Conservation (phyloP, 2,113 vertebrate species). For the Syrrhaptes paradoxus region DNA sequence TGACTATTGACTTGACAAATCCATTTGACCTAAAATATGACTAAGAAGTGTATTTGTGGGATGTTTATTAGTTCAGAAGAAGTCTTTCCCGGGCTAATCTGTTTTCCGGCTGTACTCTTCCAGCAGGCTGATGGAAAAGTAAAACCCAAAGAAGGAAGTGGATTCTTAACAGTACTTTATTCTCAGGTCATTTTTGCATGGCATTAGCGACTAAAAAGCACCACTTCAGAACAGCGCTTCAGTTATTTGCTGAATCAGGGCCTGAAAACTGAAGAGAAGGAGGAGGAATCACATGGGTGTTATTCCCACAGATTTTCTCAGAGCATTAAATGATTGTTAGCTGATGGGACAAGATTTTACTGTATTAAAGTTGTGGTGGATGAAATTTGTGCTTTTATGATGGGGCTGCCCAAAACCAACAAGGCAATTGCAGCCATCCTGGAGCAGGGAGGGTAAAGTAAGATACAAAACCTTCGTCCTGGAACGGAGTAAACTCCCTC, state of each 20-base stretch:
- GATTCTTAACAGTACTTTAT: conserved; percentile 16
- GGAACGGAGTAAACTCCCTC: background rate
- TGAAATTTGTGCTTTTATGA: background rate
- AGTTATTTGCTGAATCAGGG: conserved; percentile 41
- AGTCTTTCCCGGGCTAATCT: background rate
- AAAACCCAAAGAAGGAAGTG: conserved; percentile 18
- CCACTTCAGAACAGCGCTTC: background rate
- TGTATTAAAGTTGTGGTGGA: background rate
- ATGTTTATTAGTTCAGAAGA: background rate
- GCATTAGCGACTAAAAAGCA: conserved; percentile 47
- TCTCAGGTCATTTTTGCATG: conserved; percentile 10
- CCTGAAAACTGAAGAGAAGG: background rate
- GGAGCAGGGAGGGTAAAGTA: background rate
- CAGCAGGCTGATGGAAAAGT: conserved; percentile 21
- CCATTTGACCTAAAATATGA: conserved; percentile 30
- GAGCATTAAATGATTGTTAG: background rate
- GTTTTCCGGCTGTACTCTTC: conserved; percentile 10
- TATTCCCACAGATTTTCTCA: conserved; percentile 1
- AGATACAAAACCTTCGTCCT: background rate
- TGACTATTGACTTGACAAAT: conserved; percentile 15
- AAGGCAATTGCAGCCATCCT: background rate
- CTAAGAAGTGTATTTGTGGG: background rate
- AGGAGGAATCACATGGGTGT: background rate
- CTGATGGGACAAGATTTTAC: background rate
- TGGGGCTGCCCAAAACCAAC: background rate